Base-by-base conservation (phyloP, 2,113 vertebrate species). In the Coregonus clupeaformis region DNA sequence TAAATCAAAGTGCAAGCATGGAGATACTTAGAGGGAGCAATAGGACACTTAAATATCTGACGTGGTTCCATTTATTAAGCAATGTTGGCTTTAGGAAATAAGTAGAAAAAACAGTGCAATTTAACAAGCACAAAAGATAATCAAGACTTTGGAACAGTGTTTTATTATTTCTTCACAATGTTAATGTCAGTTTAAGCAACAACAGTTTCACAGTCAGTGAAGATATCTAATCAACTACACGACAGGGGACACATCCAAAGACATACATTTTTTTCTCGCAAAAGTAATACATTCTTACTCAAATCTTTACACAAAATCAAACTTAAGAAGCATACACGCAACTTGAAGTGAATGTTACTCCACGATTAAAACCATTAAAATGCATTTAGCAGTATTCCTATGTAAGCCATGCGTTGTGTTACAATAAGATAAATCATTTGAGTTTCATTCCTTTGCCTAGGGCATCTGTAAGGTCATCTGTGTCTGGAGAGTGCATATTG, bases 371-470 rank as follows among this genome's bases (percentile, higher is more conserved):
- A 11, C 36, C 52, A 55, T 55, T 20, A 5, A 55, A 14, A 55
- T 55, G 52, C 18, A 20, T 20, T 18, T 4, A 68, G 11, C 32
- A 42, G 36, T 42, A 42, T 42, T 42, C 36, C 9, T 42, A 42
- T 32, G 22, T 36, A 36, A 25, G 60, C 59, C n/a, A 36, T 36
- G 7, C 36, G 22, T 24, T 62, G 22, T 13, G 60, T 62, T 62
- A 62, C 20, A 22, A 62, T 24, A 62, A 1, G 20, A 29, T 6
- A 62, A 14, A 66, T 47, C 62, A 71, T 78, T 78, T 29, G 1
- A 73, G 47, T 24, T 62, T 76, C 20, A 76, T 55, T 75, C 60
- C 63, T 60, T 69, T 69, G 16, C 66, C 55, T 68, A 78, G 73
- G 66, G 47, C 42, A 73, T 66, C 22, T 27, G 76, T 18, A 5